These are phyloP conservation scores for Platycheirus albimanus DNA, from an alignment of 2,888 invertebrate genomes.

Conservation along the genomic window DNA sequence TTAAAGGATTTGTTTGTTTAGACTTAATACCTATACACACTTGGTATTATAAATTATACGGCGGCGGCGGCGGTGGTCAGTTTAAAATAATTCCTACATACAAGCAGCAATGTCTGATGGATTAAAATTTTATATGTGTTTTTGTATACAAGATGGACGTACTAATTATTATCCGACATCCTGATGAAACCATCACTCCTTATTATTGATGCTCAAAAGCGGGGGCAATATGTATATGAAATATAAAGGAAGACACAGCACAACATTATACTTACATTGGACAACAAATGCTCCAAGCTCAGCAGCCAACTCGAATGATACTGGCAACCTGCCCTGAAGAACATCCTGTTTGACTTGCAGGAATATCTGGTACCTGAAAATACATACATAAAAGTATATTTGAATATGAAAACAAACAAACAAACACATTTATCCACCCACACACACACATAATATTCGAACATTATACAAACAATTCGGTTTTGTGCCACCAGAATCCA, in stretches of 20 bases:
- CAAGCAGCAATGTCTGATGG: not conserved
- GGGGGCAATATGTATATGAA: too few species aligned
- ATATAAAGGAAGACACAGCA: not conserved
- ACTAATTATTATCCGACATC: constrained; percentile 4
- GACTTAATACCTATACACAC: too few species aligned
- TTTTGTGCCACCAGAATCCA: too few species aligned
- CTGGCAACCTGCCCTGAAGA: constrained; percentile 95
- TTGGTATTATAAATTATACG: not conserved
- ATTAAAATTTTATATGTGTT: not conserved
- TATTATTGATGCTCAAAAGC: not conserved
- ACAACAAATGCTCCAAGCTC: constrained; percentile 96
- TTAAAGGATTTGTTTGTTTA: not conserved
- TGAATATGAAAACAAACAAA: constrained; percentile 44
- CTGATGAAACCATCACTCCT: not conserved
- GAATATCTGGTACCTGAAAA: constrained; percentile 95
- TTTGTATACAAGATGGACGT: not conserved
- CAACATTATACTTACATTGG: constrained; percentile 91
- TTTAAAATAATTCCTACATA: not conserved
- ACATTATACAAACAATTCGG: constrained; percentile 30
- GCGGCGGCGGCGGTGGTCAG: not conserved
- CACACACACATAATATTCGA: too few species aligned
- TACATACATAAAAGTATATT: constrained; percentile 23
- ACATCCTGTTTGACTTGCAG: constrained; percentile 98
- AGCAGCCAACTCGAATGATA: constrained; percentile 94
- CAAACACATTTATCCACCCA: constrained; percentile 55